Percentiles rank a stretch among this genome's conserved stretches.
Conservation (phyloP, 2,113 vertebrate genomes). For the Heterochromis multidens region DNA sequence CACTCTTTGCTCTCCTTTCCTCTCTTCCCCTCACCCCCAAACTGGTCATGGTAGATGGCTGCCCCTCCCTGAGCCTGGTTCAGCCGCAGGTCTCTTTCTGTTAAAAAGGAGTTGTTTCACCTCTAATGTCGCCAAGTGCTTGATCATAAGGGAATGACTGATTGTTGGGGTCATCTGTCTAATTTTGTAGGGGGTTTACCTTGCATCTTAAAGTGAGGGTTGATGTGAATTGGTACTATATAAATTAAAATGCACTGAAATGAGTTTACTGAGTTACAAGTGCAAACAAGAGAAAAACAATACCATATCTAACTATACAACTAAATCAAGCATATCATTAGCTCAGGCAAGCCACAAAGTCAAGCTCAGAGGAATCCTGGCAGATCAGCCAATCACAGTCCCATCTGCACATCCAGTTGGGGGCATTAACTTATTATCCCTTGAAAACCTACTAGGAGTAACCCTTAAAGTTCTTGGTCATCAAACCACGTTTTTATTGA, state of each 20-base stretch:
- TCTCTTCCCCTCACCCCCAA: not conserved
- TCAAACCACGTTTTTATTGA: not conserved
- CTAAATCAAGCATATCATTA: not conserved
- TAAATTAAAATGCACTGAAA: not conserved
- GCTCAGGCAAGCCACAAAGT: not conserved
- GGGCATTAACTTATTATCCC: not conserved
- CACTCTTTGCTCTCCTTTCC: not conserved
- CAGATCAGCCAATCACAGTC: not conserved
- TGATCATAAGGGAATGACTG: accelerated
- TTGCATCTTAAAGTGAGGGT: too few relatives aligned
- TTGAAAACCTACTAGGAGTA: too few relatives aligned
- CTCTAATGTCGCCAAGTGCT: accelerated
- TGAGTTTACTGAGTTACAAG: not conserved
- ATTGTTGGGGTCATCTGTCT: not conserved
- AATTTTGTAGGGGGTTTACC: not conserved
- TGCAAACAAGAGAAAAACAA: not conserved
- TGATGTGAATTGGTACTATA: not conserved
- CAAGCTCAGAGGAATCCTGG: not conserved
- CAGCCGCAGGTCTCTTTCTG: not conserved
- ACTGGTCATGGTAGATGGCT: not conserved
- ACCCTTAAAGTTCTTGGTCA: not conserved
- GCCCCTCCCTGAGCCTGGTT: not conserved
- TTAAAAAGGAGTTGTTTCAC: not conserved
- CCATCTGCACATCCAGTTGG: not conserved
- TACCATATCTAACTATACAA: not conserved